Percentiles rank a stretch among this genome's conserved stretches.
Evolutionary conservation across 2,113 vertebrate species (phyloP).

Genomic region (Microtus richardsoni): DNA sequence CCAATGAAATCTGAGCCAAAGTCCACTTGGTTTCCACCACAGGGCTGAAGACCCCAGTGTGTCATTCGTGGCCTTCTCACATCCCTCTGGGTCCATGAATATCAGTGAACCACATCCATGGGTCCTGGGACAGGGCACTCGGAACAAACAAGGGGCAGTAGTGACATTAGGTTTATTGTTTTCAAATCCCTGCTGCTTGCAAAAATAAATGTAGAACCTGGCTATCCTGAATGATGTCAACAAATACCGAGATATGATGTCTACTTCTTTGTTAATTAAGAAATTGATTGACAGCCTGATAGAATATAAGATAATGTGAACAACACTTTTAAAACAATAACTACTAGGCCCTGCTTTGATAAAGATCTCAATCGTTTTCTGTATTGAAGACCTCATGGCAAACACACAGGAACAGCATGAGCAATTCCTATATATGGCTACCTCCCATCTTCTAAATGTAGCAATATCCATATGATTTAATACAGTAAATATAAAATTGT

Average conservation of each 20-base stretch:
- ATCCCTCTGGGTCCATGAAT: background rate
- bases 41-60: background rate
- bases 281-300: background rate
- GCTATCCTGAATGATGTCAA: background rate
- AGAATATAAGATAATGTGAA: background rate
- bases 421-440: background rate
- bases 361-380: background rate
- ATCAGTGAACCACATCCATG: background rate
- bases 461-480: background rate
- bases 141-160: background rate
- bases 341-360: background rate
- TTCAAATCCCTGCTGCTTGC: background rate
- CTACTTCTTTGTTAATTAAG: background rate
- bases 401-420: background rate
- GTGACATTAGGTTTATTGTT: background rate
- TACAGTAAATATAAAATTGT: background rate
- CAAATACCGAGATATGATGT: background rate
- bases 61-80: too few species aligned
- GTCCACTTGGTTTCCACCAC: background rate
- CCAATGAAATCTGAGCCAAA: background rate
- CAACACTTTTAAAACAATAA: background rate
- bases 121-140: rapidly evolving
- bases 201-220: background rate
- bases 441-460: background rate
- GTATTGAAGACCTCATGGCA: background rate